A percentile compares a stretch with the other conserved stretches of the same genome.
phyloP scores from a whole-genome alignment of 2,888 invertebrate species.

The Melipona beecheii region DNA sequence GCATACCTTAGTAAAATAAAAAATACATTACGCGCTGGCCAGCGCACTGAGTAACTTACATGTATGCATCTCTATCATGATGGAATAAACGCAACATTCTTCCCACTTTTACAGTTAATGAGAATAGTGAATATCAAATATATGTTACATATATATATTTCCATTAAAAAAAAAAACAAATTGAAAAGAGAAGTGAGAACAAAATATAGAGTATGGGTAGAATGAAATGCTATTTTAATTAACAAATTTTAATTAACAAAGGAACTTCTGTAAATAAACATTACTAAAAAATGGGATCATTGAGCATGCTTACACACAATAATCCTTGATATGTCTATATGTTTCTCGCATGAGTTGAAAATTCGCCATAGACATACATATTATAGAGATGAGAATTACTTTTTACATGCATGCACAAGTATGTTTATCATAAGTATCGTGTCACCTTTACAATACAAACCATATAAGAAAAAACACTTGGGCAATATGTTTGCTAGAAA shows the following conservation, averaged over 20 bases:
- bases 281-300: conserved; percentile 46
- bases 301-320: conserved; percentile 63
- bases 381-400: conserved; percentile 23
- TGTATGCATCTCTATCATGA: conserved; percentile 40
- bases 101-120: conserved; percentile 52
- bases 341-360: conserved; percentile 18
- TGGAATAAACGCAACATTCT: conserved; percentile 45
- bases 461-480: conserved; percentile 17
- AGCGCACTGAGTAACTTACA: conserved; percentile 45
- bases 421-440: conserved; percentile 25
- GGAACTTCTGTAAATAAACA: conserved; percentile 42
- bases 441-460: conserved; percentile 29
- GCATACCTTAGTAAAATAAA: conserved; percentile 34
- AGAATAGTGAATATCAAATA: conserved; percentile 45
- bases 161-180: conserved; percentile 27
- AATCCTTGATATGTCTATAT: conserved; percentile 48
- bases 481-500: conserved; percentile 7
- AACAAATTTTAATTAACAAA: conserved; percentile 40
- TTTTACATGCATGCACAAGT: conserved; percentile 41
- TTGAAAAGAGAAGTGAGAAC: conserved; percentile 54
- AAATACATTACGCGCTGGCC: conserved; percentile 22
- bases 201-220: conserved; percentile 46
- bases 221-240: conserved; percentile 38
- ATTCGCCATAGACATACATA: conserved; percentile 27
- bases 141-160: conserved; percentile 39